Percentiles rank a stretch among this genome's conserved stretches.
Conservation (phyloP, 2,113 vertebrate species). For the Apodemus speciosus region DNA sequence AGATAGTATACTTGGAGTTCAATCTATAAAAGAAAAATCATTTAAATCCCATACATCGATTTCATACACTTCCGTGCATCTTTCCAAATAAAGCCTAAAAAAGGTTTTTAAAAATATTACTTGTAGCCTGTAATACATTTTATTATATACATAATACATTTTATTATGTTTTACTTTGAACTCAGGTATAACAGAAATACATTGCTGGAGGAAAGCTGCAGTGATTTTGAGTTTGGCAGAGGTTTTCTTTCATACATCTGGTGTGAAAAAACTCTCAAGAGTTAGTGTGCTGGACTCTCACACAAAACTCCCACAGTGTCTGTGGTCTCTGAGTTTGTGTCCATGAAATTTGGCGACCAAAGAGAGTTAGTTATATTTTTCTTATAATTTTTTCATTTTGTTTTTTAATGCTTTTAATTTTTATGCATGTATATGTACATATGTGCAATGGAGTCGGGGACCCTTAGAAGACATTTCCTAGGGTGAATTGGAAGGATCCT, state of each 20-base stretch:
- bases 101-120: not conserved
- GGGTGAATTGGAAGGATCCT: not conserved
- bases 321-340: not conserved
- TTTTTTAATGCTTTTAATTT: not conserved
- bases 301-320: not conserved
- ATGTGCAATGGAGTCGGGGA: not conserved
- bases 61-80: not conserved
- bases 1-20: not conserved
- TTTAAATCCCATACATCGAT: not conserved
- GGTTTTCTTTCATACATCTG: not conserved
- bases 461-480: not conserved
- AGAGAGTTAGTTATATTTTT: not conserved
- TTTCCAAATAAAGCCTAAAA: conserved; percentile 18
- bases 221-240: not conserved
- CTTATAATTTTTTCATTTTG: not conserved
- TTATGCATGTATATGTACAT: not conserved
- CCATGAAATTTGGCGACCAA: not conserved
- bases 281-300: not conserved
- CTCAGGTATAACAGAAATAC: not conserved
- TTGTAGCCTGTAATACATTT: not conserved
- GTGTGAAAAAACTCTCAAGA: not conserved
- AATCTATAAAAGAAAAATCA: not conserved
- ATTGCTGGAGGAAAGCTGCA: not conserved
- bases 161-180: not conserved
- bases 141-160: not conserved